phyloP scores from a whole-genome alignment of 2,797 vertebrate species.

The Characodon lateralis region DNA sequence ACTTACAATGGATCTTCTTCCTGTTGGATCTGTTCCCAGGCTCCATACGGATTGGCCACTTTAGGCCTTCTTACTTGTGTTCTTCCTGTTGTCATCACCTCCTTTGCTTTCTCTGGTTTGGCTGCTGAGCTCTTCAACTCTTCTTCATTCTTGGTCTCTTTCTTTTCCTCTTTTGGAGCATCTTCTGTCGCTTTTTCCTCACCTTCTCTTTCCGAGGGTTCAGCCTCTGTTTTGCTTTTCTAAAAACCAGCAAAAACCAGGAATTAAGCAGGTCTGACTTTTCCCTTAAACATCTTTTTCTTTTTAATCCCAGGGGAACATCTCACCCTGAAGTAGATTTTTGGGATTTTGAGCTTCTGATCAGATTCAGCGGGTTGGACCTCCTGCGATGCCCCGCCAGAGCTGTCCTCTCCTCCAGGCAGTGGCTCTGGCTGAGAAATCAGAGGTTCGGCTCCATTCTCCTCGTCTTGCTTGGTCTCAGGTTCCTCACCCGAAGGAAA shows the following conservation, averaged over 20 bases:
- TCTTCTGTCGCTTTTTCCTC: conserved; percentile 20
- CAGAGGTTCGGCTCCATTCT: conserved; percentile 30
- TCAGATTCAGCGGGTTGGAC: conserved; percentile 34
- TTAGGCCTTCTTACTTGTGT: conserved; percentile 65
- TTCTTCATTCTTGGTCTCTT: conserved; percentile 38
- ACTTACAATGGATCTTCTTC: conserved; percentile 82
- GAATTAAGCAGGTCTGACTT: not conserved
- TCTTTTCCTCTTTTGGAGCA: conserved; percentile 27
- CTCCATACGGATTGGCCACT: conserved; percentile 86
- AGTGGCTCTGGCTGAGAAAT: conserved; percentile 62
- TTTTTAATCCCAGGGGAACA: not conserved
- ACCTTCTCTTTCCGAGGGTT: conserved; percentile 33
- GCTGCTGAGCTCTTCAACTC: conserved; percentile 13
- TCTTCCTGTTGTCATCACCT: not conserved
- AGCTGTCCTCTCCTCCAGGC: conserved; percentile 60
- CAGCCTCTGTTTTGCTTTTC: conserved; percentile 70
- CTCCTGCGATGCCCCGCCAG: conserved; percentile 33
- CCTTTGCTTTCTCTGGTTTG: conserved; percentile 62
- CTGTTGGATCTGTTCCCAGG: conserved; percentile 86
- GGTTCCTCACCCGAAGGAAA: conserved; percentile 55
- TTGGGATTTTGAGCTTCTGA: conserved; percentile 63
- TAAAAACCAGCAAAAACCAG: conserved; percentile 31
- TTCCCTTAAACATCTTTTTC: not conserved
- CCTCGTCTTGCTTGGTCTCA: conserved; percentile 33
- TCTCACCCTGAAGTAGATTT: conserved; percentile 83